Evolutionary conservation across 2,113 vertebrate genomes (phyloP), one percentile per base, ranked within the genome.

Genomic region (Camarhynchus parvulus): DNA sequence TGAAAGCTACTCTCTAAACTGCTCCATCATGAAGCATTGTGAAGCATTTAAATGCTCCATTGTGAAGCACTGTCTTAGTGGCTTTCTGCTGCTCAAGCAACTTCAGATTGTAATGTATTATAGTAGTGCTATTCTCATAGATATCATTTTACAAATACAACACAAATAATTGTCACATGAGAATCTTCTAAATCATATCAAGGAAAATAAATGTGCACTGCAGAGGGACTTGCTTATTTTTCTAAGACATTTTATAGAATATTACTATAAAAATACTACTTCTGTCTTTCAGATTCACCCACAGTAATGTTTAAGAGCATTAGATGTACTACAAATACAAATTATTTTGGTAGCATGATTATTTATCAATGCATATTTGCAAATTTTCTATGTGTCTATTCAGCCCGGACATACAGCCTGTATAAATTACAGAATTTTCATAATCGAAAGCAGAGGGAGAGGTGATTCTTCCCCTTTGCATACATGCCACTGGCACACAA

Each of bases 181-280:
- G 93, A 96, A 16, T 67, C 68, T 94, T 96, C 92, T 96, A 97
- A 97, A 98, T 95, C 70, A 10, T 72, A 91, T 95, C 87, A 94
- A 80, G 92, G 69, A 97, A 98, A 97, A 97, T 95, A 97, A 98
- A 97, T 91, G 89, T 80, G 28, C 92, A 90, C 83, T 91, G 85
- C 3, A 5, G 85, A 96, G 94, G 91, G 85, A 92, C 94, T 69
- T 91, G 72, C 91, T 97, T 97, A 82, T 97, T 91, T 97, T 97
- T 85, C 79, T 90, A 95, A 97, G 92, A 76, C 6, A 81, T 94
- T 96, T 97, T 95, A 89, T 55, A 76, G 49, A 21, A 9, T 70
- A 97, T 97, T 97, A 96, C 82, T 95, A 96, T 96, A 94, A 97
- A 97, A 97, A 97, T 89, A 96, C 88, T 92, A 81, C 78, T 94